Base-by-base conservation (phyloP, 2,797 vertebrate species). In the Xerus rutilus region DNA sequence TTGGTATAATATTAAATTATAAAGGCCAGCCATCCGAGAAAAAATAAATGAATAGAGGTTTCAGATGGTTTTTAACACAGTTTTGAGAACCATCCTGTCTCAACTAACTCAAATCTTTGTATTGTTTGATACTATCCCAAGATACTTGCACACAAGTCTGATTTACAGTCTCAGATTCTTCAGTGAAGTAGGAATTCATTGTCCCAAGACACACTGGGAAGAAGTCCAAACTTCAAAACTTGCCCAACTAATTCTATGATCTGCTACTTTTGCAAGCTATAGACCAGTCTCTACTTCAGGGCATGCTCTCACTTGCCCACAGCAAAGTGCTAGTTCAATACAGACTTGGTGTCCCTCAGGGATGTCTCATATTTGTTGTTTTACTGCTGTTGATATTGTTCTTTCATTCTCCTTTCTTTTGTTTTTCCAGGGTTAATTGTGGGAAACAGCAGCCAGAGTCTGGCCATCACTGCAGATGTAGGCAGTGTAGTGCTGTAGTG, bases 101-200 rank as follows among this genome's bases (percentile, higher is more conserved):
- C 25, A 76, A 52, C 10, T 65, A 86, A 35, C 28, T 32, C 52
- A 79, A 62, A 70, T 18, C 59, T 81, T 87, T 45, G 23, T 81
- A n/a, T 13, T 28, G 3, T 49, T 12, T 59, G 4, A 49, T 72
- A 64, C 28, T 70, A n/a, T 8, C 30, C 18, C 18, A 39, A 15
- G 17, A 25, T 78, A 14, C 25, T 54, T 20, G 17, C 23, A 72
- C 7, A 25, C 2, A 13, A 35, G 9, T 82, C 49, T 52, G 59
- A 67, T 62, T 7, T 59, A 32, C 17, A 70, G 47, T 15, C 18
- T 74, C 47, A 64, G 35, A 8, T 82, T 76, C 45, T 89, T 47
- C 81, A 76, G 39, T 54, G 35, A 93, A 95, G 14, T 11, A 62
- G 39, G 94, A 86, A 69, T 39, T 86, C 65, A 76, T 62, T 93